Evolutionary conservation across 2,113 vertebrate genomes (phyloP).

Genomic region (Pygoscelis adeliae): DNA sequence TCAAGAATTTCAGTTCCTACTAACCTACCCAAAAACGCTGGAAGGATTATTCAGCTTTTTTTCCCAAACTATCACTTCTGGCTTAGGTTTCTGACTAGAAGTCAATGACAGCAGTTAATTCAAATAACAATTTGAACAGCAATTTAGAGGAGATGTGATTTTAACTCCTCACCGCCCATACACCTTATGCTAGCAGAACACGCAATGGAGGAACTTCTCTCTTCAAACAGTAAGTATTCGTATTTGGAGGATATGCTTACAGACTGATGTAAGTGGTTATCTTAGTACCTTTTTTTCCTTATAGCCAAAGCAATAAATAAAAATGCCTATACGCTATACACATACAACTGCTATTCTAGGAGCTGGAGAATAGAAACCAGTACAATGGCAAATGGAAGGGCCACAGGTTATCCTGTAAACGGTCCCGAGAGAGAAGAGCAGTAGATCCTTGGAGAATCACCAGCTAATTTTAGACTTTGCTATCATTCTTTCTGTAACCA

Average conservation of each 20-base stretch:
- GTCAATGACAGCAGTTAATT: background rate
- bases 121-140: background rate
- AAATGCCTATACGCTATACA: background rate
- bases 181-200: background rate
- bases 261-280: background rate
- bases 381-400: background rate
- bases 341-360: background rate
- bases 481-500: background rate
- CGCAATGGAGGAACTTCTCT: background rate
- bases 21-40: background rate
- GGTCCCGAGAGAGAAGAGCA: background rate
- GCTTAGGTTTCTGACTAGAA: background rate
- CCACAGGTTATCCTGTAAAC: background rate
- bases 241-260: background rate
- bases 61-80: background rate
- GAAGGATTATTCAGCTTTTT: background rate
- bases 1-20: background rate
- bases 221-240: background rate
- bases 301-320: background rate
- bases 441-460: background rate
- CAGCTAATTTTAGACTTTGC: background rate
- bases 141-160: background rate
- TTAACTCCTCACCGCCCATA: background rate
- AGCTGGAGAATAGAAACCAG: background rate
- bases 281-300: background rate